Evolutionary conservation across 2,888 invertebrate genomes (phyloP).

Genomic region (Cyclophora punctaria): DNA sequence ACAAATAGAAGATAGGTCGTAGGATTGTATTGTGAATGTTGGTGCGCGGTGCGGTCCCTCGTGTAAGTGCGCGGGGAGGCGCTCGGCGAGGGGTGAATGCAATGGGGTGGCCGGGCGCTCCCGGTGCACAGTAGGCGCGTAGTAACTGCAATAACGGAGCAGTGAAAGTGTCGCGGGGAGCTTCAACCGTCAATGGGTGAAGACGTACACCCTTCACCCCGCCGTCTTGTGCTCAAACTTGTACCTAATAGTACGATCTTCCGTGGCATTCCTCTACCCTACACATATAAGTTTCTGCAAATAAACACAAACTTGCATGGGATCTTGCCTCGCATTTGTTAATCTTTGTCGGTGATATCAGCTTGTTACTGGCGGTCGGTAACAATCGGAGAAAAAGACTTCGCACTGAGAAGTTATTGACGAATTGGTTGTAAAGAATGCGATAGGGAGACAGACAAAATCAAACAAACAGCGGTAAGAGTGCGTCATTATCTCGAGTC

Average conservation of each 20-base stretch:
- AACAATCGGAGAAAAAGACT: too few species aligned
- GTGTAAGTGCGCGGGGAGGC: slow-evolving; percentile 48
- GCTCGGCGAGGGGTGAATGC: slow-evolving; percentile 54
- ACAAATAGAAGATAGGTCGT: slow-evolving; percentile 26
- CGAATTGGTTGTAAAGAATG: slow-evolving; percentile 1
- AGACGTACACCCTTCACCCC: slow-evolving; percentile 70
- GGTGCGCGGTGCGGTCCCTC: slow-evolving; percentile 51
- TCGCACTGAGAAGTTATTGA: neutral
- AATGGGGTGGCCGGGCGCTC: slow-evolving; percentile 53
- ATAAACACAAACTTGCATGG: slow-evolving; percentile 12
- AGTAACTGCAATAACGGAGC: slow-evolving; percentile 74
- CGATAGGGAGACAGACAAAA: slow-evolving; percentile 31
- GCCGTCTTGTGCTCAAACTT: slow-evolving; percentile 65
- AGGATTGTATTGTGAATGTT: slow-evolving; percentile 52
- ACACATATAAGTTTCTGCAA: slow-evolving; percentile 21
- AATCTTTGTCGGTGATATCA: too few species aligned
- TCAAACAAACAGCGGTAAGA: slow-evolving; percentile 60
- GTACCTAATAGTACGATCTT: slow-evolving; percentile 63
- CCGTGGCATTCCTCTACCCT: slow-evolving; percentile 24
- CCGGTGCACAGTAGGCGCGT: slow-evolving; percentile 69
- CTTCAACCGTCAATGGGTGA: slow-evolving; percentile 75
- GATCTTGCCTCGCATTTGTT: slow-evolving; percentile 5
- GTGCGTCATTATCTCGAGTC: slow-evolving; percentile 65
- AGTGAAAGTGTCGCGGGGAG: slow-evolving; percentile 74
- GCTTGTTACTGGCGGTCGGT: too few species aligned